Conservation (phyloP, 2,113 vertebrate species). For the Alethe diademata region DNA sequence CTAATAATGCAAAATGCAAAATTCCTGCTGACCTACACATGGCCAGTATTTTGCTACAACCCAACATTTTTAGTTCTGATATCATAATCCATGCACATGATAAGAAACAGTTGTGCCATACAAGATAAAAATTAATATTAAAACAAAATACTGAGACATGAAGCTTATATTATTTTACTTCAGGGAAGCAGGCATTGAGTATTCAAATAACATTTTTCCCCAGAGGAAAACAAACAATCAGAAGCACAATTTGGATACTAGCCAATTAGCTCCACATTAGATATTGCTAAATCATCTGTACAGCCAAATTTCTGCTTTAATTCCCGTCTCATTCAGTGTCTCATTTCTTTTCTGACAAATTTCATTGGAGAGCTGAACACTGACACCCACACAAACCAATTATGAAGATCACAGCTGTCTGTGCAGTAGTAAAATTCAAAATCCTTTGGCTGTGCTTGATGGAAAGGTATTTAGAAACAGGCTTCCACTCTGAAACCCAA, state of each 20-base stretch:
- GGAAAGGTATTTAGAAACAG: neutral
- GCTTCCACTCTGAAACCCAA: neutral
- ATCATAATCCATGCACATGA: neutral
- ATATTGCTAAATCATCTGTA: conserved; percentile 48
- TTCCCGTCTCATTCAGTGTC: conserved; percentile 21
- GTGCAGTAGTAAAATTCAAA: neutral
- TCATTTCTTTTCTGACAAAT: conserved; percentile 15
- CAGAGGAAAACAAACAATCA: conserved; percentile 35
- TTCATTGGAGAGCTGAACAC: conserved; percentile 6
- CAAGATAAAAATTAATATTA: neutral
- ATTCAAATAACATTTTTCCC: neutral
- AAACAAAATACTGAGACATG: neutral
- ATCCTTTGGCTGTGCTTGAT: neutral
- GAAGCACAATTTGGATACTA: conserved; percentile 26
- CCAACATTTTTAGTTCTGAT: neutral
- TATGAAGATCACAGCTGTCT: conserved; percentile 4
- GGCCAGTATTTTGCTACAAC: neutral
- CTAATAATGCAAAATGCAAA: neutral
- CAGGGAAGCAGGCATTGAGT: neutral
- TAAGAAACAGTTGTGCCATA: neutral
- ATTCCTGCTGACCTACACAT: neutral
- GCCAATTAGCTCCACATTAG: conserved; percentile 41
- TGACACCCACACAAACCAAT: conserved; percentile 4
- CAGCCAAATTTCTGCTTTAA: conserved; percentile 32
- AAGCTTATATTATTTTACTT: neutral